Evolutionary conservation across 1,140 invertebrate species (phyloP).

Genomic region (Papilio polytes): DNA sequence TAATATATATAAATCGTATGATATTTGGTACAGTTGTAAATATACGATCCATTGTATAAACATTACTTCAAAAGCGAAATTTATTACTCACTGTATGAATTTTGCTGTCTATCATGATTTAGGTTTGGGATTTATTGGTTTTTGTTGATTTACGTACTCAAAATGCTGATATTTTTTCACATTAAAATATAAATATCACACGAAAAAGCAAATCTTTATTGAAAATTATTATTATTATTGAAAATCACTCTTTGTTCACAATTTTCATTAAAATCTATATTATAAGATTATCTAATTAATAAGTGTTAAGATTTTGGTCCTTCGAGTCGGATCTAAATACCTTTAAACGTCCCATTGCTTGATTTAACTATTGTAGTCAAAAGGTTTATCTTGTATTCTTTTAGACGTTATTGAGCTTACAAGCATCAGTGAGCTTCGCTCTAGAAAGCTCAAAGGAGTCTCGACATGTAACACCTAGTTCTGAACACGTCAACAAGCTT

Average conservation of each 20-base stretch:
- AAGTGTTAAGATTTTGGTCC: not conserved
- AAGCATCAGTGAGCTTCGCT: not conserved
- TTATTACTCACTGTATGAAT: conserved; percentile 1
- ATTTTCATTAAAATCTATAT: too few relatives aligned
- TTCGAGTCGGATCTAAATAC: not conserved
- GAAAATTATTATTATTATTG: too few relatives aligned
- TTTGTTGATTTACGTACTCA: conserved; percentile 4
- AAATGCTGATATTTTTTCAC: not conserved
- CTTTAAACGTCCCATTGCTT: not conserved
- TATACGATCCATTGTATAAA: not conserved
- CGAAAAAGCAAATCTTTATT: too few relatives aligned
- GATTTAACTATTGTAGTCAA: not conserved
- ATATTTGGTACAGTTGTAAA: not conserved
- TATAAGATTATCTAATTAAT: too few relatives aligned
- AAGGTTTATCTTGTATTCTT: not conserved
- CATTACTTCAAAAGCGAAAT: not conserved
- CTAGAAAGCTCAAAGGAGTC: not conserved
- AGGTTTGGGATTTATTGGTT: not conserved
- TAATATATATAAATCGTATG: not conserved
- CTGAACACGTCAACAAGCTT: not conserved
- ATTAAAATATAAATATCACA: too few relatives aligned
- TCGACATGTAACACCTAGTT: not conserved
- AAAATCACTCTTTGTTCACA: too few relatives aligned
- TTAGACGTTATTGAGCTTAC: not conserved
- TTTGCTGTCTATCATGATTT: conserved; percentile 1